Conservation (phyloP, 1,140 invertebrate genomes). For the Pseudomyrmex flavicornis region DNA sequence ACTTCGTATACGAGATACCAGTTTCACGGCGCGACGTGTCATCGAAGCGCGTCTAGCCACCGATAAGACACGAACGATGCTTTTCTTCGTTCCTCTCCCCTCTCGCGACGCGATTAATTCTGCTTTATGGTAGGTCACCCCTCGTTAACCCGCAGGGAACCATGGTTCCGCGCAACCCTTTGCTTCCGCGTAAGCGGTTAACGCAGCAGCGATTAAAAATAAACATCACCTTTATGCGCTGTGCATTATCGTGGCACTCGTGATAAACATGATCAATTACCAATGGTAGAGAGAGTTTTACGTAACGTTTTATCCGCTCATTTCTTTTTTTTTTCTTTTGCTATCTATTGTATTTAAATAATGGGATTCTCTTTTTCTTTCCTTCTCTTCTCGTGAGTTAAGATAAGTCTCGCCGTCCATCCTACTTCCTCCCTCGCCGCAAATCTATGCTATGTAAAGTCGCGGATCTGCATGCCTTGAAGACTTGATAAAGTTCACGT, state of each 20-base stretch:
- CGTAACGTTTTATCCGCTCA: constrained; percentile 11
- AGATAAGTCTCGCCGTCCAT: constrained; percentile 37
- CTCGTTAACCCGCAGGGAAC: constrained; percentile 24
- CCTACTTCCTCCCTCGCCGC: background rate
- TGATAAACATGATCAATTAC: constrained; percentile 23
- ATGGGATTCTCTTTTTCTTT: background rate
- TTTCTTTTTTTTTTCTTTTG: background rate
- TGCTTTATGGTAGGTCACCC: constrained; percentile 37
- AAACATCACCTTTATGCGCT: constrained; percentile 51
- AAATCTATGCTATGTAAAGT: constrained; percentile 5
- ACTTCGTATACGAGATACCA: background rate
- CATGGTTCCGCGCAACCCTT: constrained; percentile 49
- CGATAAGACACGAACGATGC: constrained; percentile 38
- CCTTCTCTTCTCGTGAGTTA: background rate
- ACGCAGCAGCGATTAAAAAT: constrained; percentile 48
- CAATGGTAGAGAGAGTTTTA: constrained; percentile 38
- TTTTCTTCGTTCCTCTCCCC: background rate
- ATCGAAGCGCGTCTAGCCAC: background rate
- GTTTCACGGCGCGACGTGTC: constrained; percentile 11
- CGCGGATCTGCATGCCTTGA: background rate
- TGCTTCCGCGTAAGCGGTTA: constrained; percentile 52
- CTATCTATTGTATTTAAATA: constrained; percentile 4
- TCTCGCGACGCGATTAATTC: constrained; percentile 51
- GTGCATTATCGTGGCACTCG: background rate
- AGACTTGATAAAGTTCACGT: constrained; percentile 40